Conservation (phyloP, 2,113 vertebrate genomes). For the Pseudorectes ferrugineus region DNA sequence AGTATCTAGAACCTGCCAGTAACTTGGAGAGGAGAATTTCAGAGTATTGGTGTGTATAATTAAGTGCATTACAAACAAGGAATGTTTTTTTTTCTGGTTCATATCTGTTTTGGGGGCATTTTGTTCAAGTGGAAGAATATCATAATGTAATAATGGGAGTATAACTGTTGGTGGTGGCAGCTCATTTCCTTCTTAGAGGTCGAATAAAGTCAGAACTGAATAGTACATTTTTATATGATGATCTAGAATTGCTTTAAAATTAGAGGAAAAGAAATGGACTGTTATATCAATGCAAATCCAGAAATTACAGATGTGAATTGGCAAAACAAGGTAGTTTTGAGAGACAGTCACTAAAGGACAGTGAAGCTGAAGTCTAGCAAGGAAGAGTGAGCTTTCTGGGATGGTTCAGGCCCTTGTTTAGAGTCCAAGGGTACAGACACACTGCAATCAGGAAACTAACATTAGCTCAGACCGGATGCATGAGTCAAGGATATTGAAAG, state of each 20-base stretch:
- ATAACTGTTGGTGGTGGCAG: neutral
- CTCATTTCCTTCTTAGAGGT: neutral
- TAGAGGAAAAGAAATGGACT: neutral
- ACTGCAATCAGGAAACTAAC: conserved; percentile 58
- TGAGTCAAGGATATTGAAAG: conserved; percentile 60
- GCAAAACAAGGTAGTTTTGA: neutral
- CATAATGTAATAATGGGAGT: neutral
- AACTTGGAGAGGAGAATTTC: neutral
- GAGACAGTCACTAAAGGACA: neutral
- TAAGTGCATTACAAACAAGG: neutral
- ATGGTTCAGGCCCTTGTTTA: neutral
- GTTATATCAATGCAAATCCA: neutral
- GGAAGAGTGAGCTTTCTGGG: neutral
- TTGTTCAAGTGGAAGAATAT: neutral
- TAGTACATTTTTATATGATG: neutral
- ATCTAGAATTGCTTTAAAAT: neutral
- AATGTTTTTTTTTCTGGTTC: neutral
- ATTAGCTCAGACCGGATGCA: conserved; percentile 66
- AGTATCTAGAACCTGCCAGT: neutral
- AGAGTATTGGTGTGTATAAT: neutral
- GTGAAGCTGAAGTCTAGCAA: neutral
- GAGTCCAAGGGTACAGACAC: conserved; percentile 19
- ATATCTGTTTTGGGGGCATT: neutral
- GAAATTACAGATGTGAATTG: neutral
- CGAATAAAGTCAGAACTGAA: neutral